These are phyloP conservation scores for Camponotus fellah DNA, from an alignment of 2,888 invertebrate genomes.

Conservation along the genomic window DNA sequence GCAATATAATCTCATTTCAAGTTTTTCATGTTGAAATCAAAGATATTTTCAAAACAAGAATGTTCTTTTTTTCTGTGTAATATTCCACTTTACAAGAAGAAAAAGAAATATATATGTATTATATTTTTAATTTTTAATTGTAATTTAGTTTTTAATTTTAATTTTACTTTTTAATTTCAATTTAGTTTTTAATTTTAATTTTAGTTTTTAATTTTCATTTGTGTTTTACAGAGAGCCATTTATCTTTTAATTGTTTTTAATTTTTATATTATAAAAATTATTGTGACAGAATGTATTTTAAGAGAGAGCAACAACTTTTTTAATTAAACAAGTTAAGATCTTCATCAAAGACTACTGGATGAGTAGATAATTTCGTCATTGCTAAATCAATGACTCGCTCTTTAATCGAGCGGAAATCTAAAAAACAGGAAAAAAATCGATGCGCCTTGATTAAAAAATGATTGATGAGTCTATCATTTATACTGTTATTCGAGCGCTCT, in stretches of 20 bases:
- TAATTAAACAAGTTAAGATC: constrained; percentile 15
- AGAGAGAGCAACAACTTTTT: neutral
- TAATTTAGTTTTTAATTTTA: too few relatives aligned
- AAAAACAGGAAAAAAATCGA: constrained; percentile 17
- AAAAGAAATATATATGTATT: neutral
- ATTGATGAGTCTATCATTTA: constrained; percentile 20
- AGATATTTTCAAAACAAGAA: too few relatives aligned
- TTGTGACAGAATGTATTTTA: neutral
- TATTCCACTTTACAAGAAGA: neutral
- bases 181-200: too few relatives aligned
- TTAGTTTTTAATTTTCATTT: too few relatives aligned
- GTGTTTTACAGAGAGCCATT: too few relatives aligned
- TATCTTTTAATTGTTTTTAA: neutral
- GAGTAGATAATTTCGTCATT: constrained; percentile 36
- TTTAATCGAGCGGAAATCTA: constrained; percentile 13
- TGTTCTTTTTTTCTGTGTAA: too few relatives aligned
- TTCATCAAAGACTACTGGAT: neutral
- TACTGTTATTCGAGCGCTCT: constrained; percentile 17
- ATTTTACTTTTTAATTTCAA: too few relatives aligned
- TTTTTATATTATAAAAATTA: neutral
- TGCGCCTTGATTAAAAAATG: constrained; percentile 17
- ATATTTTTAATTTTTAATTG: neutral
- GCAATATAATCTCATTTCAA: too few relatives aligned
- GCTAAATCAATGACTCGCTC: constrained; percentile 13
- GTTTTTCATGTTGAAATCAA: too few relatives aligned